Evolutionary conservation across 2,888 invertebrate genomes (phyloP).

Genomic region (Hyalella azteca): DNA sequence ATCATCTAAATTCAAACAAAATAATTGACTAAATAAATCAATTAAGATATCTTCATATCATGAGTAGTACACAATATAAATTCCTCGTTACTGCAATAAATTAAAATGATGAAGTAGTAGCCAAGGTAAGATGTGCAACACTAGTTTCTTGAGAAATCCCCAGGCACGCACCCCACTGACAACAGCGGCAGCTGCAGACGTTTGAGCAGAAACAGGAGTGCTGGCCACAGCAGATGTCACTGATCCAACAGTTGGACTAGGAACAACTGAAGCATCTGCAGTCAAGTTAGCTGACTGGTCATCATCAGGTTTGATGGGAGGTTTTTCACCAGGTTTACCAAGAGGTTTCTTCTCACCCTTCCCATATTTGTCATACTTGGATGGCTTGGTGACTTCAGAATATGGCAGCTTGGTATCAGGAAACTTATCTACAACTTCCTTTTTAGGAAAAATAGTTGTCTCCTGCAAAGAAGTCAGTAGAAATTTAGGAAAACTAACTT

Average conservation of each 20-base stretch:
- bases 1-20: too few species aligned
- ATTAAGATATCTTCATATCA: too few species aligned
- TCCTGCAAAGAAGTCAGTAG: slow-evolving; percentile 6
- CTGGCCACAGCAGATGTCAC: too few species aligned
- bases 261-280: neutral
- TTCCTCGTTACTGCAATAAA: too few species aligned
- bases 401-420: slow-evolving; percentile 12
- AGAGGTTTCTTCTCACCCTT: slow-evolving; percentile 7
- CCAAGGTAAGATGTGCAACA: too few species aligned
- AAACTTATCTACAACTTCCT: slow-evolving; percentile 25
- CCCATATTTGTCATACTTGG: slow-evolving; percentile 23
- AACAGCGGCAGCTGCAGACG: too few species aligned
- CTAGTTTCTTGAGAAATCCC: too few species aligned
- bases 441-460: neutral
- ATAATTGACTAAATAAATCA: too few species aligned
- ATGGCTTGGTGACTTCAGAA: neutral
- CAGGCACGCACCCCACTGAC: too few species aligned
- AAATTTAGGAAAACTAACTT: too few species aligned
- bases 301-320: neutral
- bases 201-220: neutral
- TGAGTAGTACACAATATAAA: too few species aligned
- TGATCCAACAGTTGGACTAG: neutral
- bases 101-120: too few species aligned
- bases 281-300: neutral
- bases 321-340: slow-evolving; percentile 23